Conservation (phyloP, 1,140 invertebrate species). For the Aphidius ervi region DNA sequence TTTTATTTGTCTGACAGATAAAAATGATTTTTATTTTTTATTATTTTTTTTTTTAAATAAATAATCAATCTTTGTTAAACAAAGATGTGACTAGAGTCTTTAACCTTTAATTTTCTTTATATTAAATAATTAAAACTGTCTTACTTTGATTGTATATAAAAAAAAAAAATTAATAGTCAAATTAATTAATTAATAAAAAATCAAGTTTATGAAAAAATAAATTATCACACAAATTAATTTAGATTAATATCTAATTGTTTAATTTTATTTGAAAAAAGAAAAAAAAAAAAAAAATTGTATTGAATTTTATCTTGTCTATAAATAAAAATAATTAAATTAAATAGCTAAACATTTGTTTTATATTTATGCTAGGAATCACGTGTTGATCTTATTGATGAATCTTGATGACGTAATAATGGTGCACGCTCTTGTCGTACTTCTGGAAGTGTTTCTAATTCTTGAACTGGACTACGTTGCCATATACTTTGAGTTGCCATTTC, state of each 20-base stretch:
- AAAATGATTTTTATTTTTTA: no score
- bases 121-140: no score
- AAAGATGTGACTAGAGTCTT: no score
- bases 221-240: no score
- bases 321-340: constrained; percentile 27
- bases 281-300: constrained; percentile 16
- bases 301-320: constrained; percentile 17
- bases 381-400: constrained; percentile 42
- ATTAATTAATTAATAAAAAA: no score
- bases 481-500: constrained; percentile 44
- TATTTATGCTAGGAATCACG: constrained; percentile 36
- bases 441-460: constrained; percentile 47
- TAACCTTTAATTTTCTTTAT: no score
- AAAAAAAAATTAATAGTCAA: no score
- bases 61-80: no score
- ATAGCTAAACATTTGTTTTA: constrained; percentile 30
- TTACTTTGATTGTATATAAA: no score
- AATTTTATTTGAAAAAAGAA: background rate
- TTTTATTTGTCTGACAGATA: no score
- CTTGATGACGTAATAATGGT: constrained; percentile 44
- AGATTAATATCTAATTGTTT: background rate
- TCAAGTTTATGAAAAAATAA: no score
- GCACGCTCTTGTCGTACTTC: constrained; percentile 48
- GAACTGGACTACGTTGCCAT: constrained; percentile 47
- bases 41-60: no score